phyloP scores from a whole-genome alignment of 1,140 invertebrate genomes.

The Drosophila mauritiana region DNA sequence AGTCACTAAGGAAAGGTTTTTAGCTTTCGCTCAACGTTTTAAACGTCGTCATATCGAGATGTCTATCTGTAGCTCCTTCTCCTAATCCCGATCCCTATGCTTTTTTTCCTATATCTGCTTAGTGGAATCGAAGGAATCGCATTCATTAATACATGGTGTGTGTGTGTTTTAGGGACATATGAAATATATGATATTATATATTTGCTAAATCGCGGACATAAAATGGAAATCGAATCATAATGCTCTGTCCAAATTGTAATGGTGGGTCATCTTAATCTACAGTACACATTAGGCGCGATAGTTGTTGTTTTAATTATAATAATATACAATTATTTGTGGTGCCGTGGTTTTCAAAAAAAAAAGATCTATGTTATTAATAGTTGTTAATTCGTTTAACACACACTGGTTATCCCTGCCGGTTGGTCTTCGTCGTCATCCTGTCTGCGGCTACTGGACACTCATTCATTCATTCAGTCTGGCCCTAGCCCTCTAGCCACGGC shows the following conservation, averaged over 20 bases:
- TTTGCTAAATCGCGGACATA: constrained; percentile 10
- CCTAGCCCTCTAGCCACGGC: constrained; percentile 1
- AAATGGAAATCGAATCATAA: constrained; percentile 12
- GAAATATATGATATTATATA: constrained; percentile 27
- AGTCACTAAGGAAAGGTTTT: constrained; percentile 16
- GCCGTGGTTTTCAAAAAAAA: background rate
- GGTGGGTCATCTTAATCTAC: constrained; percentile 17
- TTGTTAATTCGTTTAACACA: constrained; percentile 36
- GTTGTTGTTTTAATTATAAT: constrained; percentile 11
- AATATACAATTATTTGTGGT: background rate
- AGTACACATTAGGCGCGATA: constrained; percentile 37
- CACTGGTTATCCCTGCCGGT: constrained; percentile 29
- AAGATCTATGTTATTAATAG: constrained; percentile 14
- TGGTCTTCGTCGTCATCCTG: background rate
- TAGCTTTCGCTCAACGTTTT: constrained; percentile 17
- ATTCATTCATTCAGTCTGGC: background rate
- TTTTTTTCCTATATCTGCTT: background rate
- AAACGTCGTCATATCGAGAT: constrained; percentile 6
- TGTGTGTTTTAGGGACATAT: constrained; percentile 5
- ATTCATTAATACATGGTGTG: constrained; percentile 15
- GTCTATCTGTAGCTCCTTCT: background rate
- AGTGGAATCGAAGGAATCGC: background rate
- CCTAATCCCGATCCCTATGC: background rate
- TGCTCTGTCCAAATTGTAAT: constrained; percentile 16
- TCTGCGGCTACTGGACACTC: background rate